A percentile compares a stretch with the other conserved stretches of the same genome.
Conservation (phyloP, 2,888 invertebrate species). For the Caenorhabditis becei region DNA sequence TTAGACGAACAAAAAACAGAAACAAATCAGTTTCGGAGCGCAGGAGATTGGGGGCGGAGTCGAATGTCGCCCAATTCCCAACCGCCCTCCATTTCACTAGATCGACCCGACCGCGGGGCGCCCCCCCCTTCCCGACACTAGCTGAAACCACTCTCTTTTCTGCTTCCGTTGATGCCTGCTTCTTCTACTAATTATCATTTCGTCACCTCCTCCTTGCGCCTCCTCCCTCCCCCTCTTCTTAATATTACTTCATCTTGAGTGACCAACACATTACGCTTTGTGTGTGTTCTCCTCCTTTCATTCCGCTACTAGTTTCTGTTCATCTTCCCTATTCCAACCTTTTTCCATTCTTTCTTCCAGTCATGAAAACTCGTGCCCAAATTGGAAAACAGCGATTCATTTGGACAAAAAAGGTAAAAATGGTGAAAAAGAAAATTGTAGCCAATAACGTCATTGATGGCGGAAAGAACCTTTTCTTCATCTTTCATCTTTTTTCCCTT, state of each 20-base stretch:
- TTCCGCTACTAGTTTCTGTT: constrained; percentile 6
- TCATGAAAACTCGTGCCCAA: constrained; percentile 60
- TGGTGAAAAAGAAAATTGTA: constrained; percentile 16
- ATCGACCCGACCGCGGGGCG: constrained; percentile 48
- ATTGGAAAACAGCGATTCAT: constrained; percentile 63
- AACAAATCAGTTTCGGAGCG: constrained; percentile 25
- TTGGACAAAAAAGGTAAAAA: constrained; percentile 74
- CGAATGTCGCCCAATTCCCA: neutral
- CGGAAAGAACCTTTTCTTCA: constrained; percentile 17
- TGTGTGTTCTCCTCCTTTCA: constrained; percentile 26
- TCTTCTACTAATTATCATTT: constrained; percentile 55
- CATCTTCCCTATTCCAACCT: constrained; percentile 19
- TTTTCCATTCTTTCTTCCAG: constrained; percentile 41
- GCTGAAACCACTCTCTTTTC: constrained; percentile 48
- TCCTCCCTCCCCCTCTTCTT: constrained; percentile 19
- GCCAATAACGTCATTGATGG: constrained; percentile 25
- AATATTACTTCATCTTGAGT: constrained; percentile 57
- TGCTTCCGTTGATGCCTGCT: constrained; percentile 5
- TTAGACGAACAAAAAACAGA: constrained; percentile 23
- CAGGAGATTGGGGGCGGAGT: constrained; percentile 44
- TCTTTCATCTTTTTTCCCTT: neutral
- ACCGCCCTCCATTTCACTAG: constrained; percentile 48
- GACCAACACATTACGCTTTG: constrained; percentile 55
- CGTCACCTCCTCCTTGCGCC: constrained; percentile 19
- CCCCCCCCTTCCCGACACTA: neutral